Conservation (phyloP, 2,888 invertebrate genomes). For the Malacosoma neustria region DNA sequence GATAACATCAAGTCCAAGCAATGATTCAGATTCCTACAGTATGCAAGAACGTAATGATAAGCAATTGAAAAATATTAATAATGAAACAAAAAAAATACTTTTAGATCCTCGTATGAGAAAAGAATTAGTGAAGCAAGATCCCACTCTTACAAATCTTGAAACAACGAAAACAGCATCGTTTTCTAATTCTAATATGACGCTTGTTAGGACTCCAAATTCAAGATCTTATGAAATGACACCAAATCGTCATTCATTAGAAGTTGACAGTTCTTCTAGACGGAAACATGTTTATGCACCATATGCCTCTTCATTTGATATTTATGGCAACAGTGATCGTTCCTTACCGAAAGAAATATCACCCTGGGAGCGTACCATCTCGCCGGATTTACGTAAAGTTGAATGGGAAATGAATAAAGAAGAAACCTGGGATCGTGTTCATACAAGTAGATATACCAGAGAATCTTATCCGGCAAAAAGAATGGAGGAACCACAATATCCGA, state of each 20-base stretch:
- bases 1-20: conserved; percentile 11
- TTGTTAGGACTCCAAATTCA: conserved; percentile 26
- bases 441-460: conserved; percentile 10
- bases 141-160: conserved; percentile 15
- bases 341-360: conserved; percentile 18
- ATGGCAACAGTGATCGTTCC: conserved; percentile 25
- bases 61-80: not conserved
- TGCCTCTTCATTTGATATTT: conserved; percentile 24
- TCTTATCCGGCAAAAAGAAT: not conserved
- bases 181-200: conserved; percentile 18
- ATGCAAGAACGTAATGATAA: not conserved
- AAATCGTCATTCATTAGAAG: conserved; percentile 31
- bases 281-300: conserved; percentile 53
- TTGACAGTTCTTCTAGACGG: conserved; percentile 19
- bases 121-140: conserved; percentile 21
- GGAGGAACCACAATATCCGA: conserved; percentile 7
- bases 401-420: conserved; percentile 9
- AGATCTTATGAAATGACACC: conserved; percentile 39
- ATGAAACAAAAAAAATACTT: conserved; percentile 9
- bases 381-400: conserved; percentile 16
- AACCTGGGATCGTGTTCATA: conserved; percentile 17
- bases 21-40: not conserved
- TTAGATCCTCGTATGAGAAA: conserved; percentile 44
- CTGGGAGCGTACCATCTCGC: too few species aligned
- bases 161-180: conserved; percentile 14